These are phyloP conservation scores for Drosophila busckii DNA, from an alignment of 1,140 invertebrate species.

Conservation along the genomic window DNA sequence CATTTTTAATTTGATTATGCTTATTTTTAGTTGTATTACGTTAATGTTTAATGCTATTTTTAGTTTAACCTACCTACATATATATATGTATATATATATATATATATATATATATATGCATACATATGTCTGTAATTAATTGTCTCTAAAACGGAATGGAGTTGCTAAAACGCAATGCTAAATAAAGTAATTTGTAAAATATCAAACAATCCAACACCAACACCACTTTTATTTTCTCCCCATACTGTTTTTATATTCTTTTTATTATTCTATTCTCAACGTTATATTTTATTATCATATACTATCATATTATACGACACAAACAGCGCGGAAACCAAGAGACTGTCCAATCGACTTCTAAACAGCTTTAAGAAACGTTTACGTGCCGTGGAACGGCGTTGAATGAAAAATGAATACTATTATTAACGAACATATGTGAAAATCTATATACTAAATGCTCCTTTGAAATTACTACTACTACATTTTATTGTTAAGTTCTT, in stretches of 20 bases:
- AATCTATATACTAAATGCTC: no score
- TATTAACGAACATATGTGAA: no score
- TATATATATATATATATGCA: no score
- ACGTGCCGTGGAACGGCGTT: no score
- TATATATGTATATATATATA: no score
- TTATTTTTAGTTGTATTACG: slow-evolving; percentile 59
- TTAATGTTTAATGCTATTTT: slow-evolving; percentile 66
- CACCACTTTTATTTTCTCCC: no score
- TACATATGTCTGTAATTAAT: slow-evolving; percentile 58
- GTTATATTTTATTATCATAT: no score
- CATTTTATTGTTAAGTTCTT: no score
- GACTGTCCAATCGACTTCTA: slow-evolving; percentile 49
- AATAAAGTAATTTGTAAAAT: slow-evolving; percentile 71
- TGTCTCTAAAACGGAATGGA: slow-evolving; percentile 51
- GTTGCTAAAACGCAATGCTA: slow-evolving; percentile 37
- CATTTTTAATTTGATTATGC: slow-evolving; percentile 40
- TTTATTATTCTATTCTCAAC: slow-evolving; percentile 9
- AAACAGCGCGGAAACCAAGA: slow-evolving; percentile 30
- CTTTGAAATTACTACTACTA: no score
- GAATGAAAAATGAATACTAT: no score
- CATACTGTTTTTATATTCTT: no score
- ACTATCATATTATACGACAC: slow-evolving; percentile 8
- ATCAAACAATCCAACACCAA: slow-evolving; percentile 17
- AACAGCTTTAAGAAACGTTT: slow-evolving; percentile 31
- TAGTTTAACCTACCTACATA: no score